A percentile compares a stretch with the other conserved stretches of the same genome.
Conservation (phyloP, 2,888 invertebrate genomes). For the Lycaena phlaeas region DNA sequence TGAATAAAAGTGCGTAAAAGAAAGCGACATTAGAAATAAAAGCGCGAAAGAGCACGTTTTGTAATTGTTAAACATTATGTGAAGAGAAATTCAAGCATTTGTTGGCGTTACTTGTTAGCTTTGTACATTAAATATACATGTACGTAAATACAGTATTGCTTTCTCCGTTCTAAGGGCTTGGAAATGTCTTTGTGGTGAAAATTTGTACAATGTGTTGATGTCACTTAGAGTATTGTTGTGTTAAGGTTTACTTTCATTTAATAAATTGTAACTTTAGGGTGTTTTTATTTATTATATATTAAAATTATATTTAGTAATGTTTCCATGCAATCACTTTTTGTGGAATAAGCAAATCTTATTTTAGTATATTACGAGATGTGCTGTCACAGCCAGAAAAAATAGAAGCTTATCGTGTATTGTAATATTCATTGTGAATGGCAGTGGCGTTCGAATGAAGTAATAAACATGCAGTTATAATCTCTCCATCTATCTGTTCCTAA, state of each 20-base stretch:
- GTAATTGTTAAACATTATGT: constrained; percentile 15
- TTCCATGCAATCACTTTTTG: too few relatives aligned
- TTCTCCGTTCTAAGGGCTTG: constrained; percentile 22
- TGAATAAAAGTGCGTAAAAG: too few relatives aligned
- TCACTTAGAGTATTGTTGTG: constrained; percentile 15
- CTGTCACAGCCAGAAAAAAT: too few relatives aligned
- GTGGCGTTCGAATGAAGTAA: too few relatives aligned
- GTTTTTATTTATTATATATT: constrained; percentile 6
- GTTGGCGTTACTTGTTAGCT: constrained; percentile 30
- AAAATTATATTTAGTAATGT: too few relatives aligned
- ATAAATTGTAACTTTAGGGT: too few relatives aligned
- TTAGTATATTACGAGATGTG: too few relatives aligned
- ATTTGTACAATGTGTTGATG: constrained; percentile 16
- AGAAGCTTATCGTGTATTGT: too few relatives aligned
- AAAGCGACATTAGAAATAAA: constrained; percentile 12
- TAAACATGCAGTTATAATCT: too few relatives aligned
- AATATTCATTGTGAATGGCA: too few relatives aligned
- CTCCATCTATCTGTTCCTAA: too few relatives aligned
- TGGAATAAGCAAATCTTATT: too few relatives aligned
- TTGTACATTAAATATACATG: constrained; percentile 29
- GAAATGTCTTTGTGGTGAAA: constrained; percentile 15
- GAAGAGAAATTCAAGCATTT: constrained; percentile 22
- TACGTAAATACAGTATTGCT: constrained; percentile 17
- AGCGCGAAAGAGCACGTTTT: constrained; percentile 10
- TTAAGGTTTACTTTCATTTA: constrained; percentile 10